Evolutionary conservation across 2,888 invertebrate genomes (phyloP), one percentile per base, ranked within the genome.

Genomic region (Stenodera caucasica): DNA sequence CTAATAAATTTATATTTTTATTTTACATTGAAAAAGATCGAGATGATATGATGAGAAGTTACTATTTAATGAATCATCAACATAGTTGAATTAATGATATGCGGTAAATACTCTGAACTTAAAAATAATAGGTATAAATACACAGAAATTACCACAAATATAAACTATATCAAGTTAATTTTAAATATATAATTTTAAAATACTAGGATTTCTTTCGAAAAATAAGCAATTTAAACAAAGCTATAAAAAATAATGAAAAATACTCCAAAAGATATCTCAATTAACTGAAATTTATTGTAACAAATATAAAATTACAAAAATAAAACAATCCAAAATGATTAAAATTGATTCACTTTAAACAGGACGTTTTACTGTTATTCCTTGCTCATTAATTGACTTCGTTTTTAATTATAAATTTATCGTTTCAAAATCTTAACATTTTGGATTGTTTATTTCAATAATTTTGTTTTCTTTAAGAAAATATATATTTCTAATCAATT

Each of bases 121-220:
- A 55, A 55, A 30, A 23, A 61, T 61, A 61, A 61, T 40, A 61
- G 61, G 61, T 58, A 61, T 61, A 61, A 33, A 58, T 40, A 21
- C 40, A 18, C 18, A 21, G 32, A 15, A 37, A 37, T 37, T 37
- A 15, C n/a, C 5, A 40, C 1, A 40, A 11, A 18, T 7, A 8
- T 37, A 21, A 18, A 40, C 4, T 40, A 40, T 21, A 40, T 7
- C 18, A 40, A 18, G 15, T 40, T 40, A 40, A 18, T 37, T 15
- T 40, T 40, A 4, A 11, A 40, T 40, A 35, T 40, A 11, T 9
- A 18, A 18, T 4, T 40, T 40, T 11, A 40, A 40, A 40, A 40
- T 40, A 40, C 40, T 40, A 40, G 11, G 9, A 37, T 37, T 40
- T 2, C 11, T 26, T 21, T 9, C 2, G 4, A 40, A 21, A 40